phyloP scores from a whole-genome alignment of 2,113 vertebrate genomes.

The Emydura subglobosa region DNA sequence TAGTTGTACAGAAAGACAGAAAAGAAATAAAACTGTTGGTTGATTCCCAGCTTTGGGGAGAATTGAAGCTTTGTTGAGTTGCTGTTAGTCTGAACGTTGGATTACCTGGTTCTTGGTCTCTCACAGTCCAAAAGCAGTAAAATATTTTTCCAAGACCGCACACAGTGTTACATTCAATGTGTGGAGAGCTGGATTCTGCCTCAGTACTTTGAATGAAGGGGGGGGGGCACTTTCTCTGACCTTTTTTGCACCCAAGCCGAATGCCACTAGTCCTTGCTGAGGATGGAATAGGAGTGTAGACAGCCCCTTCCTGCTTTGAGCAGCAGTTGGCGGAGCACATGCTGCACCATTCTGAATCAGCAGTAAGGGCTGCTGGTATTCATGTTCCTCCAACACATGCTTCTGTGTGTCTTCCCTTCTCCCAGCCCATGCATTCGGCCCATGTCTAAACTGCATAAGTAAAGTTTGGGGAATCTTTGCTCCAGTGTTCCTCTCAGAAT shows the following conservation, averaged over 20 bases:
- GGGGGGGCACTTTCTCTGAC: not conserved
- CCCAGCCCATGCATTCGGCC: not conserved
- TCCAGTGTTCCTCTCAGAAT: not conserved
- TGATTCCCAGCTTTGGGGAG: not conserved
- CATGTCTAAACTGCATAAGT: not conserved
- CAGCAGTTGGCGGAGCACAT: not conserved
- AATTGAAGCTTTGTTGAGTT: not conserved
- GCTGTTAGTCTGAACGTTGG: not conserved
- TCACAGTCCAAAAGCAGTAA: rapidly evolving
- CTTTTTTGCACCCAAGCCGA: not conserved
- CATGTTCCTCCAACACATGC: not conserved
- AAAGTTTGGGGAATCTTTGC: not conserved
- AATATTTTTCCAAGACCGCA: not conserved
- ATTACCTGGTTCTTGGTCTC: not conserved
- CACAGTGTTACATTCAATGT: rapidly evolving
- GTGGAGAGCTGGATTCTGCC: not conserved
- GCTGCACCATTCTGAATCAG: not conserved
- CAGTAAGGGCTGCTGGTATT: not conserved
- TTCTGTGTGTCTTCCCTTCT: not conserved
- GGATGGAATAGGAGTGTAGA: not conserved
- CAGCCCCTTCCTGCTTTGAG: not conserved
- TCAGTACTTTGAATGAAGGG: not conserved
- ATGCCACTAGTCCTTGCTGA: too few species aligned
- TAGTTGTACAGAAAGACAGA: not conserved
- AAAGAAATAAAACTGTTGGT: not conserved